These are phyloP conservation scores for Drosophila merina DNA, from an alignment of 2,888 invertebrate species.

Conservation along the genomic window DNA sequence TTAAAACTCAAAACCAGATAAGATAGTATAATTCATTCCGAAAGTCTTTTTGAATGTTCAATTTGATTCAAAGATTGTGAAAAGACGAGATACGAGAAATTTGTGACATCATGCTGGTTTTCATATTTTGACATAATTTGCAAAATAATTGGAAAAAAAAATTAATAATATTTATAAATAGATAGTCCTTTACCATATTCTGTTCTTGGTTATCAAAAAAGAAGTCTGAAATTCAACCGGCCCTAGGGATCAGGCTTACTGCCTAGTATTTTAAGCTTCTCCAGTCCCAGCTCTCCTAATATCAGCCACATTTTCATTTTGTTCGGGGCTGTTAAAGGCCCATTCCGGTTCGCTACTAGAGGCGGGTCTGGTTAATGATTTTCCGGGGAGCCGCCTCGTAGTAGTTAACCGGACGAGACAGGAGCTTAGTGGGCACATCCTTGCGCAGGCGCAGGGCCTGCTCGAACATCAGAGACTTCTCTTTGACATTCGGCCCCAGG, in stretches of 20 bases:
- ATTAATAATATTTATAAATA: neutral
- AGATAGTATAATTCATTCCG: neutral
- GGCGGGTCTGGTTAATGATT: conserved; percentile 72
- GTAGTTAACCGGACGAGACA: conserved; percentile 83
- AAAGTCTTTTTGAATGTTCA: neutral
- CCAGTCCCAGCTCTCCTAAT: conserved; percentile 11
- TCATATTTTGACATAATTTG: neutral
- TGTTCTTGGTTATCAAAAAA: neutral
- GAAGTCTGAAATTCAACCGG: conserved; percentile 1
- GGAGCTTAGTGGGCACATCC: conserved; percentile 82
- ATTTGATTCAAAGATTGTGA: neutral
- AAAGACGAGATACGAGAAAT: neutral
- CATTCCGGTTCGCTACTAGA: conserved; percentile 57
- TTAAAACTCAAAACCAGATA: neutral
- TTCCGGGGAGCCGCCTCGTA: conserved; percentile 75
- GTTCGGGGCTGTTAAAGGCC: conserved; percentile 57
- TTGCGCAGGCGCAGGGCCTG: conserved; percentile 80
- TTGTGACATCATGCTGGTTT: neutral
- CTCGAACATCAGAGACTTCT: conserved; percentile 83
- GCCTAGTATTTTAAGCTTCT: neutral
- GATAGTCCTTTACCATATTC: neutral
- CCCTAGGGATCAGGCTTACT: conserved; percentile 12
- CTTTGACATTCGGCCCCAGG: conserved; percentile 82
- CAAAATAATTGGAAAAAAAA: neutral
- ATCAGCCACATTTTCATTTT: conserved; percentile 36